Conservation (phyloP, 2,113 vertebrate species). For the Scomber japonicus region DNA sequence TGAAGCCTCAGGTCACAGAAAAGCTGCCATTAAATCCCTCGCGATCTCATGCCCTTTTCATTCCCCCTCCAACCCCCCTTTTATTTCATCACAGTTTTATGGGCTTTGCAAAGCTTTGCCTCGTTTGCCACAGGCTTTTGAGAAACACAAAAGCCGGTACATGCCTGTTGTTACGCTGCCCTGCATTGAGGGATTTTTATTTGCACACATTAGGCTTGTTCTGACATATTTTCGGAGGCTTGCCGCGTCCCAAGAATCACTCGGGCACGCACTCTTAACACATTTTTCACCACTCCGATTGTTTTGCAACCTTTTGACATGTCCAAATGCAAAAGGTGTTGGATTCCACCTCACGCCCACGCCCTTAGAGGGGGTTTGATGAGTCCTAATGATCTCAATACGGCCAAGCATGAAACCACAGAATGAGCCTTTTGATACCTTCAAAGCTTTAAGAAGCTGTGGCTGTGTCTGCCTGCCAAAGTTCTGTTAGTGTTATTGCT, state of each 20-base stretch:
- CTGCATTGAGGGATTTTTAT: conserved; percentile 50
- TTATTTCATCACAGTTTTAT: conserved; percentile 56
- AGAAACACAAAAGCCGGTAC: conserved; percentile 59
- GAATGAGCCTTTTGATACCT: conserved; percentile 27
- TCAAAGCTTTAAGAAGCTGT: not conserved
- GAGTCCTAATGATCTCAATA: conserved; percentile 8
- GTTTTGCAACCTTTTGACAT: conserved; percentile 59
- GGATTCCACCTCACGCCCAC: conserved; percentile 36
- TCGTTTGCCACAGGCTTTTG: conserved; percentile 28
- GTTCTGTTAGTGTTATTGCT: conserved; percentile 13
- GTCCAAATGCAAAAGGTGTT: conserved; percentile 1
- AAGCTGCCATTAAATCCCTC: conserved; percentile 56
- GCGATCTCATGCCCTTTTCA: conserved; percentile 48
- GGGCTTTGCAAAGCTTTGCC: conserved; percentile 21
- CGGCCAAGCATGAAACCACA: conserved; percentile 6
- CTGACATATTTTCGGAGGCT: conserved; percentile 61
- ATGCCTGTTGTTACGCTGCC: conserved; percentile 37
- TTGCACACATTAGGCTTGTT: conserved; percentile 64
- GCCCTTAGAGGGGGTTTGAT: not conserved
- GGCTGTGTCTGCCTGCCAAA: not conserved
- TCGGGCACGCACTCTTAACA: not conserved
- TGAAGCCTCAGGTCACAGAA: conserved; percentile 63
- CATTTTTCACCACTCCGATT: conserved; percentile 16
- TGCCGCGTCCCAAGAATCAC: conserved; percentile 42
- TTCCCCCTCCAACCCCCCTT: conserved; percentile 3